phyloP scores from a whole-genome alignment of 53 echinoderm and acorn worm species.

The Astropecten irregularis region DNA sequence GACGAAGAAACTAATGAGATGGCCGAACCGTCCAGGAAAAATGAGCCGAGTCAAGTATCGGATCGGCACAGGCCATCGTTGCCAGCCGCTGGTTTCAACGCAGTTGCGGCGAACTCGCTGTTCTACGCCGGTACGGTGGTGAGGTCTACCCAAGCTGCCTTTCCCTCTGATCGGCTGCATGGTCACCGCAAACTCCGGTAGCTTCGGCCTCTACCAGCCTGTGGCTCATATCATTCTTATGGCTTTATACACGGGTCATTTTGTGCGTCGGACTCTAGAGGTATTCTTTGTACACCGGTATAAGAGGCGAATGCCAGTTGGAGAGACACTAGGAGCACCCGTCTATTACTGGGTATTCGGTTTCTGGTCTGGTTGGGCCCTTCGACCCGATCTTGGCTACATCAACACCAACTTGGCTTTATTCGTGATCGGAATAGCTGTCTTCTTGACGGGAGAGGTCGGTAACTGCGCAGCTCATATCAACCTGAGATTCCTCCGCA shows the following conservation, averaged over 20 bases:
- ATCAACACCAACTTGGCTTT: slow-evolving; percentile 33
- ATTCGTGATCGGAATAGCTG: background rate
- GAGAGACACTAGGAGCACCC: slow-evolving; percentile 46
- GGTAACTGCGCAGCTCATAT: slow-evolving; percentile 57
- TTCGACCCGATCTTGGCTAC: slow-evolving; percentile 55
- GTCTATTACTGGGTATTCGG: slow-evolving; percentile 56
- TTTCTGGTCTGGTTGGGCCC: slow-evolving; percentile 54
- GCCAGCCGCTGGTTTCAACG: slow-evolving; percentile 5
- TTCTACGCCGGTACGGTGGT: slow-evolving; percentile 47
- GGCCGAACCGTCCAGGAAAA: background rate
- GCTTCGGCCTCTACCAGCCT: slow-evolving; percentile 29
- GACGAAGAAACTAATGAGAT: no score
- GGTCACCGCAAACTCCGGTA: slow-evolving; percentile 24
- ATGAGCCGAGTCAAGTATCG: background rate
- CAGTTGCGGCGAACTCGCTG: slow-evolving; percentile 32
- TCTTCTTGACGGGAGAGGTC: slow-evolving; percentile 46
- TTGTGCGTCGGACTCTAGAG: slow-evolving; percentile 41
- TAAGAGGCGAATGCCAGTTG: slow-evolving; percentile 13
- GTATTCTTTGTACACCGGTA: slow-evolving; percentile 57
- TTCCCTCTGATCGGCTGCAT: slow-evolving; percentile 54
- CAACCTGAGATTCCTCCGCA: slow-evolving; percentile 46
- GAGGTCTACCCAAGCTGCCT: slow-evolving; percentile 32
- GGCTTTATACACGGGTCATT: slow-evolving; percentile 45
- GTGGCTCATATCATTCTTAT: slow-evolving; percentile 30
- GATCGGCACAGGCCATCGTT: background rate